Base-by-base conservation (phyloP, 1,140 invertebrate genomes). In the Drosophila auraria region DNA sequence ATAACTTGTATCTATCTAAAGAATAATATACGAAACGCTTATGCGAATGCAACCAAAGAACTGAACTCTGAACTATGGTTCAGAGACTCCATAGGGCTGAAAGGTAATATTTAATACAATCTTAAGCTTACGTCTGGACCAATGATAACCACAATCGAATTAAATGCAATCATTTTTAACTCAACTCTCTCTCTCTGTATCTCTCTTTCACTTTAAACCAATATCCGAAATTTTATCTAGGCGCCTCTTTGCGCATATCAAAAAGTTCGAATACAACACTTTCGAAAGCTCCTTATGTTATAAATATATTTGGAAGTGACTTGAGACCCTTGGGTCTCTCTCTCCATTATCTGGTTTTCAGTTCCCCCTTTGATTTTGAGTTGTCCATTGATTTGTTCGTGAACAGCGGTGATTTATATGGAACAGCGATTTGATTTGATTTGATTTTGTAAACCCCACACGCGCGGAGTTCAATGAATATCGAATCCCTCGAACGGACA, bases 21-120 rank as follows among this genome's bases (percentile, higher is more conserved):
- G 23, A 75, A 45, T 54, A 56, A 58, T 60, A 62, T 78, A 62
- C 64, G 54, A 38, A 76, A 77, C 49, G 73, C 68, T 73, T 72
- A 56, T 36, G 66, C 66, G 33, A 70, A 47, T 69, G 66, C 64
- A 45, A 69, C 33, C 36, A 71, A 69, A 66, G 54, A 60, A 75
- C 50, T 12, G 49, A 49, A 33, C 38, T 76, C 74, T 70, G 38
- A 61, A 58, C 27, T 8, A 60, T 9, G 25, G 57, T 72, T 69
- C 66, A 72, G 69, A 72, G 38, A 50, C n/a, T 8, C 54, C 44
- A 45, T 49, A 70, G 68, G 68, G 63, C 36, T 71, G 51, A 71
- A 70, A 83, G 81, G 81, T 83, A 83, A 83, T 83, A 83, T 83
- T 80, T 62, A 75, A 59, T 45, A 70, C 47, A 79, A 47, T 50